These are phyloP conservation scores for Stichodactyla helianthus DNA, from an alignment of 64 coral and sea anemone genomes.

Conservation along the genomic window DNA sequence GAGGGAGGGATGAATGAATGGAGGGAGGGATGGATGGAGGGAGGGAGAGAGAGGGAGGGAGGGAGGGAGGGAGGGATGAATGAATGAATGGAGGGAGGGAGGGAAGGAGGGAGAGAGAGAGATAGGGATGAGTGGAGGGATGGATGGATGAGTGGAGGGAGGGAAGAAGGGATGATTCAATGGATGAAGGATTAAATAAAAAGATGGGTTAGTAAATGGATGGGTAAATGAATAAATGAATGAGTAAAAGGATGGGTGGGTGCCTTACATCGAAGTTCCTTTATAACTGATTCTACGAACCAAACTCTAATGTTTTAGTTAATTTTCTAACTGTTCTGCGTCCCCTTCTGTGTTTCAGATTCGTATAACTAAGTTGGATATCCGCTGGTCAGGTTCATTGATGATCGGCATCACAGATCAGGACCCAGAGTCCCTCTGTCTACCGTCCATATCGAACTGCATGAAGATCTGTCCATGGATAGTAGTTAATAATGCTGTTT, in stretches of 20 bases:
- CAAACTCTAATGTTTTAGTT: background rate
- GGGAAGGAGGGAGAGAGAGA: no score
- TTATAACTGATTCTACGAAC: background rate
- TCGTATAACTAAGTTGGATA: constrained; percentile 77
- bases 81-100: no score
- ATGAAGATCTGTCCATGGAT: constrained; percentile 86
- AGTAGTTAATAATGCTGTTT: constrained; percentile 82
- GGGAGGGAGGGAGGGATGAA: no score
- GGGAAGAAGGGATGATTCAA: no score
- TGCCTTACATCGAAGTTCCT: no score
- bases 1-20: no score
- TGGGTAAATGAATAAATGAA: background rate
- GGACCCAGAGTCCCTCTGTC: constrained; percentile 56
- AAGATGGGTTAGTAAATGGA: background rate
- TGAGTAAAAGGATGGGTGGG: background rate
- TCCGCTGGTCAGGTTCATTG: constrained; percentile 85
- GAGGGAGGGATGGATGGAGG: no score
- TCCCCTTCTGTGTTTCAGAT: constrained; percentile 28
- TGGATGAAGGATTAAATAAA: no score
- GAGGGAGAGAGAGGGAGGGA: background rate
- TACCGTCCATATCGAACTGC: constrained; percentile 77
- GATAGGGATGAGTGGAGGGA: no score
- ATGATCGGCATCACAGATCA: constrained; percentile 84
- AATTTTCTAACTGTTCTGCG: background rate
- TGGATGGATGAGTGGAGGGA: no score